These are phyloP conservation scores for Tinea trinotella DNA, from an alignment of 2,888 invertebrate genomes.

Conservation along the genomic window DNA sequence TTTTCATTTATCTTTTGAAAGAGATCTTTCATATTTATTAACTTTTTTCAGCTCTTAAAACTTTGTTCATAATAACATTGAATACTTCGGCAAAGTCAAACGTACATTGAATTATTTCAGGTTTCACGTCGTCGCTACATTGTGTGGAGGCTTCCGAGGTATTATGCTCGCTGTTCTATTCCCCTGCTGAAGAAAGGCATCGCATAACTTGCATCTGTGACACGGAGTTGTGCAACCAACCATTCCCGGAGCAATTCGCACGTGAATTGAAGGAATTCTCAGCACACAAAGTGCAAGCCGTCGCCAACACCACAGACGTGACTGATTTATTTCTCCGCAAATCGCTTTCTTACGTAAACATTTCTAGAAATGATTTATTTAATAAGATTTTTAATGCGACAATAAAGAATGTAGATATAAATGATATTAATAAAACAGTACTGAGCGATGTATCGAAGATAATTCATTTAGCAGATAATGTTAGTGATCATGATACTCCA, in stretches of 20 bases:
- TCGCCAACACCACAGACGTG: constrained; percentile 32
- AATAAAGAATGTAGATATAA: not conserved
- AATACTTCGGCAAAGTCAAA: not conserved
- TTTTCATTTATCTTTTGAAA: constrained; percentile 13
- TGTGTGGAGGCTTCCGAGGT: constrained; percentile 24
- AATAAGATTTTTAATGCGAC: not conserved
- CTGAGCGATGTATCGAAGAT: not conserved
- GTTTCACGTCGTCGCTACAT: constrained; percentile 14
- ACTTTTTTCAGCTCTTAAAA: constrained; percentile 4
- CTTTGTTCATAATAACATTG: constrained; percentile 8
- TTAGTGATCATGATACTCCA: constrained; percentile 30
- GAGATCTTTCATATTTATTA: constrained; percentile 9
- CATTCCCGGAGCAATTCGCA: constrained; percentile 38
- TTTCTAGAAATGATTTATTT: constrained; percentile 10
- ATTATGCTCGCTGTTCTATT: constrained; percentile 36
- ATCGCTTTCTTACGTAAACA: not conserved
- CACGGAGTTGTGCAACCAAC: constrained; percentile 47
- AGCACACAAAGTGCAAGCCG: constrained; percentile 29
- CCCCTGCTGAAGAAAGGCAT: constrained; percentile 31
- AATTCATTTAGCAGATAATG: constrained; percentile 15
- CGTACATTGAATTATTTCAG: constrained; percentile 14
- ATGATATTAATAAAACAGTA: not conserved
- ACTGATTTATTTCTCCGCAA: constrained; percentile 9
- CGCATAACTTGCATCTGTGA: constrained; percentile 47
- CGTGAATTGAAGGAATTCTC: constrained; percentile 44